phyloP scores from a whole-genome alignment of 2,888 invertebrate species.

The Amiota minor region DNA sequence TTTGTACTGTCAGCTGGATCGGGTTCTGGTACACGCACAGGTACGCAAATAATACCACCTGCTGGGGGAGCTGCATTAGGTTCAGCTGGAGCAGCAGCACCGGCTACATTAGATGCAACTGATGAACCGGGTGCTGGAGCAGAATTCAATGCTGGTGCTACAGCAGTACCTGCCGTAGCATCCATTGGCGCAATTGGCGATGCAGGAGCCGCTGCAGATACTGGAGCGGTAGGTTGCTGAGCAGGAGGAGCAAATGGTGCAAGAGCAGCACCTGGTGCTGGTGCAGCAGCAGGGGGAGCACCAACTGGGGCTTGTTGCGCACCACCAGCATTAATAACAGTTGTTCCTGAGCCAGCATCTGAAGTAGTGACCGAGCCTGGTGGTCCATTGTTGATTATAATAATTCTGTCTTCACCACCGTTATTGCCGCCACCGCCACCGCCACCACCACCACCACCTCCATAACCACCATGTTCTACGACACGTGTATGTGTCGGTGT shows the following conservation, averaged over 20 bases:
- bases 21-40: conserved; percentile 67
- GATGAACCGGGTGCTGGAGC: conserved; percentile 24
- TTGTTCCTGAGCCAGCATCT: conserved; percentile 61
- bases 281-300: conserved; percentile 5
- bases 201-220: conserved; percentile 3
- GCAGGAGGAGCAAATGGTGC: conserved; percentile 41
- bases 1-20: conserved; percentile 70
- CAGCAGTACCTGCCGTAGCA: conserved; percentile 10
- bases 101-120: conserved; percentile 20
- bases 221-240: conserved; percentile 1
- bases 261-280: conserved; percentile 12
- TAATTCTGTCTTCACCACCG: conserved; percentile 67
- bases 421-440: conserved; percentile 38
- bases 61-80: conserved; percentile 48
- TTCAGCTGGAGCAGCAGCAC: conserved; percentile 38
- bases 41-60: conserved; percentile 68
- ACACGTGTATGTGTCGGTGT: conserved; percentile 67
- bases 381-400: conserved; percentile 72
- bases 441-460: conserved; percentile 46
- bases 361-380: conserved; percentile 68
- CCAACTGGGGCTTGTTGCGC: conserved; percentile 38
- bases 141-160: neutral
- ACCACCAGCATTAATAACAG: conserved; percentile 59
- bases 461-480: conserved; percentile 50
- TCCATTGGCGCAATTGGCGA: conserved; percentile 29